Evolutionary conservation across 2,888 invertebrate species (phyloP), one percentile per base, ranked within the genome.

Genomic region (Plusia festucae): DNA sequence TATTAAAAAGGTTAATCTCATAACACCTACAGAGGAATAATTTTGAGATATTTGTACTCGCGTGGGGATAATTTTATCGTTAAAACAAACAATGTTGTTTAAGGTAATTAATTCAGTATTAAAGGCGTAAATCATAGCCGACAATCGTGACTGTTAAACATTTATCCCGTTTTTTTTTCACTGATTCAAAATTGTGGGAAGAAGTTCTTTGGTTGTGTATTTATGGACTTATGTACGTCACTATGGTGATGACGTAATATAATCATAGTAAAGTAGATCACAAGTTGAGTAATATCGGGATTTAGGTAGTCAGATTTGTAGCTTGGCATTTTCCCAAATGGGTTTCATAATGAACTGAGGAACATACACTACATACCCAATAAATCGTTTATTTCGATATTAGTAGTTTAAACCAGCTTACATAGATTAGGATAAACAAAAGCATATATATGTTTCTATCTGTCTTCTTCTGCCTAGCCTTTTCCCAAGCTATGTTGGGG

Each of bases 311-410:
- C 20, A 52, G 22, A 55, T 1, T 9, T 40, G 40, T 6, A 59
- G 53, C 30, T 68, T 73, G 73, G 73, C 74, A 59, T 18, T 16
- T 13, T 20, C 44, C 74, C 65, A 73, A 73, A 57, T 51, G 44
- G 56, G 59, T 61, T 52, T n/a, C 13, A 27, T 69, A 61, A 69
- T 69, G 65, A 64, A 53, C 54, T 54, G 57, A 55, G 58, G 20
- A 60, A 18, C 11, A 27, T 22, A 34, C 40, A 32, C n/a, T n/a
- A n/a, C n/a, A n/a, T n/a, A n/a, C n/a, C n/a, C n/a, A n/a, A n/a
- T n/a, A n/a, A n/a, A n/a, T n/a, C n/a, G n/a, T n/a, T n/a, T n/a
- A n/a, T n/a, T n/a, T n/a, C n/a, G n/a, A n/a, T n/a, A n/a, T n/a
- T n/a, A n/a, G n/a, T n/a, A n/a, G n/a, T n/a, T n/a, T n/a, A n/a